phyloP scores from a whole-genome alignment of 2,113 vertebrate genomes.

The Todiramphus saurophagus region DNA sequence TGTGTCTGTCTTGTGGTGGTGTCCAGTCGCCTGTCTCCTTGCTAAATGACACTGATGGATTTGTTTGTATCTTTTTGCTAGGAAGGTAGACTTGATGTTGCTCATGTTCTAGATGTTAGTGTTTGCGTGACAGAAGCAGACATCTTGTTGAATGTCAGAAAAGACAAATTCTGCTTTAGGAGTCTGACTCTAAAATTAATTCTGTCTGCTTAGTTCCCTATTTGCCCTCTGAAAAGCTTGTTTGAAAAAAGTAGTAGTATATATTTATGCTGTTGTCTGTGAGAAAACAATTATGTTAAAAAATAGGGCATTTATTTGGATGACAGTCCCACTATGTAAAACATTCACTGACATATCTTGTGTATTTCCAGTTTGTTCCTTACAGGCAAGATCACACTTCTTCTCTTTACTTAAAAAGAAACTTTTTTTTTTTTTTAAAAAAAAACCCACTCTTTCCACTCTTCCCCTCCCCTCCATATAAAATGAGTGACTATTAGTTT shows the following conservation, averaged over 20 bases:
- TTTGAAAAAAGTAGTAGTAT: not conserved
- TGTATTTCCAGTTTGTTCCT: not conserved
- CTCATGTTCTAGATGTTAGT: not conserved
- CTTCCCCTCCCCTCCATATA: not conserved
- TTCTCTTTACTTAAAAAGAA: not conserved
- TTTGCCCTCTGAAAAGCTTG: not conserved
- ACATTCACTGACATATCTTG: not conserved
- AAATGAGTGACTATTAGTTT: slow-evolving; percentile 10
- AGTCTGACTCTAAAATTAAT: not conserved
- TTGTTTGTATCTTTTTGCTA: not conserved
- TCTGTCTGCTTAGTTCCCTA: not conserved
- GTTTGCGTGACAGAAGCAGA: not conserved
- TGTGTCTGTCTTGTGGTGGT: not conserved
- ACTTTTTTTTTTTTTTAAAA: not conserved
- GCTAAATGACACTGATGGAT: not conserved
- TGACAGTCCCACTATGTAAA: not conserved
- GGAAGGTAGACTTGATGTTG: not conserved
- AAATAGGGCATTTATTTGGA: not conserved
- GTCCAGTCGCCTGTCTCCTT: not conserved
- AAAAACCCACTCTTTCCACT: no score
- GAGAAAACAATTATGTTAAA: not conserved
- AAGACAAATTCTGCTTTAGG: not conserved
- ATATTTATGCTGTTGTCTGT: not conserved
- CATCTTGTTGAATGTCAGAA: not conserved
- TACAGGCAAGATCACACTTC: not conserved